Base-by-base conservation (phyloP, 2,113 vertebrate genomes). In the Paramormyrops kingsleyae region DNA sequence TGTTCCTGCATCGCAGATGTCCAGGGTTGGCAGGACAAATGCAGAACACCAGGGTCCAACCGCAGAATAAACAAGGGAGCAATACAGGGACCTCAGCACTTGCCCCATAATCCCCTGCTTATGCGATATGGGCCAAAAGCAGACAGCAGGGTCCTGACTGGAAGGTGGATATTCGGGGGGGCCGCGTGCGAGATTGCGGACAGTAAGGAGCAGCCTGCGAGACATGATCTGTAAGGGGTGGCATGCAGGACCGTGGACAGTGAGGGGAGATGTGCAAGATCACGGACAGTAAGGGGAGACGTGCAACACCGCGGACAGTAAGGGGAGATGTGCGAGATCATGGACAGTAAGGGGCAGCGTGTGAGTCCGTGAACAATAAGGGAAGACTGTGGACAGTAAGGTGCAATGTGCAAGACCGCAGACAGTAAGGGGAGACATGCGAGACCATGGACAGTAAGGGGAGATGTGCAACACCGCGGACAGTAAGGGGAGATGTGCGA, bases 11-110 rank as follows among this genome's bases (percentile, higher is more conserved):
- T 46, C 59, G 88, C 88, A 90, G 88, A 87, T 3, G 85, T 90
- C 83, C 62, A 13, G 44, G 87, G 92, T 90, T 87, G 90, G 27
- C n/a, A 91, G 66, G 44, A 89, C 91, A 85, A 87, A 90, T 92
- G 90, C 90, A 89, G 90, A 92, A 93, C 92, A 87, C 87, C 3
- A 87, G 85, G 46, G 27, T 27, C n/a, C 12, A 47, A 87, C 27
- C 47, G 6, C 47, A 50, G 24, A 10, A 87, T 87, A 89, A 91
- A 93, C 91, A 89, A 86, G 56, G 9, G 9, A 24, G 6, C 19
- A 35, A 42, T 5, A 83, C 49, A 56, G 19, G 77, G 19, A 83
- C 15, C 19, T 39, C 44, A 50, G 83, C 47, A 7, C 35, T 74
- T 1, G 19, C 59, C 74, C 2, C 80, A 74, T 84, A 35, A 88